Conservation (phyloP, 2,113 vertebrate species). For the Bos taurus region DNA sequence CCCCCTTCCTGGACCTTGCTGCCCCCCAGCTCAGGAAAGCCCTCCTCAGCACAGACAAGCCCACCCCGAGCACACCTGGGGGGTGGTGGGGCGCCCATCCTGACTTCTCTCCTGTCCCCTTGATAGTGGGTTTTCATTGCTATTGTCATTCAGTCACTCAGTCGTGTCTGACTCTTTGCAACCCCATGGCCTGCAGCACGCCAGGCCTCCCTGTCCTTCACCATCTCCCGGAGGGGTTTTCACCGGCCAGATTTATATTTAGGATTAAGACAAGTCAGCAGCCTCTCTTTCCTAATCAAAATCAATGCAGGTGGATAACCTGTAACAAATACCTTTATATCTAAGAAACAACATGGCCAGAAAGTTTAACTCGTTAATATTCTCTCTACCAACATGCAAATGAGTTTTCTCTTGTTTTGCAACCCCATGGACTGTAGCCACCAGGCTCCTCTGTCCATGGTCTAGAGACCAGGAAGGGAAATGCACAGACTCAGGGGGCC, state of each 20-base stretch:
- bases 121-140: not conserved
- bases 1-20: too few species aligned
- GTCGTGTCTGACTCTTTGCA: not conserved
- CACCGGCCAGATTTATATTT: too few species aligned
- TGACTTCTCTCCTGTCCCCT: not conserved
- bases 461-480: not conserved
- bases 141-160: not conserved
- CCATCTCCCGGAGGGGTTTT: not conserved
- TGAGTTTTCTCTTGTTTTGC: not conserved
- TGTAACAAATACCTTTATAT: not conserved
- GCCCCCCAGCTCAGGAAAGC: accelerated
- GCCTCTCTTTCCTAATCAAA: not conserved
- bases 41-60: not conserved
- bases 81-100: not conserved
- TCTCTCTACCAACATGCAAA: not conserved
- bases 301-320: not conserved
- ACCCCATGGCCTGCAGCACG: not conserved
- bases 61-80: accelerated
- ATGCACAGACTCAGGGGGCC: not conserved
- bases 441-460: not conserved
- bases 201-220: not conserved
- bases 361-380: not conserved
- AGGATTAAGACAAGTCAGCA: not conserved
- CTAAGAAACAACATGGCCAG: not conserved
- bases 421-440: not conserved